Evolutionary conservation across 2,888 invertebrate genomes (phyloP), one percentile per base, ranked within the genome.

Genomic region (Campoletis raptor): DNA sequence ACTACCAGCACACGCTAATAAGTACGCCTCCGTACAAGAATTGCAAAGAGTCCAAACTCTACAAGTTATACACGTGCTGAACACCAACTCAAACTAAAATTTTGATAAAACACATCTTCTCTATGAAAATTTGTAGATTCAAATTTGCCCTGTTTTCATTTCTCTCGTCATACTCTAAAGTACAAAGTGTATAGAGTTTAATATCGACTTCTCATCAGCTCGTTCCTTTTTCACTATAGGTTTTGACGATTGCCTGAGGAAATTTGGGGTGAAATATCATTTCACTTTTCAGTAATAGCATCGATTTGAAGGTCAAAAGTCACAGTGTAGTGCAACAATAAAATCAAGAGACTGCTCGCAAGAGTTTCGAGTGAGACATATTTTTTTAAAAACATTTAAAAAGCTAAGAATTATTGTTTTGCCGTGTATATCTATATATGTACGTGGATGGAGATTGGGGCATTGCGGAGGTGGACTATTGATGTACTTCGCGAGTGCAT

Each of bases 401-500:
- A 24, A 30, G 15, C 30, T 57, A 10, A 9, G 57, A 12, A 24
- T 57, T 6, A 61, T 61, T 30, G 30, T 30, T 15, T 61, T 30
- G 30, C 1, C 30, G 15, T 15, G 6, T 24, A 30, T 67, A 67
- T n/a, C 42, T 30, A 69, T 67, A 78, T 24, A 37, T 52, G 3
- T 54, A 45, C 18, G 3, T 52, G 40, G 24, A 80, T 45, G 30
- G 30, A 48, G 80, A 80, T 80, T 61, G 64, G 70, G 64, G 67
- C 42, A 64, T 67, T 48, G 82, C 52, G 52, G 30, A 57, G 42
- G 73, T 67, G 48, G 30, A 61, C 74, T 84, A 84, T 81, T 84
- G 81, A 84, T 79, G 86, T 57, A 83, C 76, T 83, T 80, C 74
- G 70, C 42, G 74, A 85, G 86, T 87, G 81, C 84, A 85, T 87